Evolutionary conservation across 1,140 invertebrate genomes (phyloP), one percentile per base, ranked within the genome.

Genomic region (Sitodiplosis mosellana): DNA sequence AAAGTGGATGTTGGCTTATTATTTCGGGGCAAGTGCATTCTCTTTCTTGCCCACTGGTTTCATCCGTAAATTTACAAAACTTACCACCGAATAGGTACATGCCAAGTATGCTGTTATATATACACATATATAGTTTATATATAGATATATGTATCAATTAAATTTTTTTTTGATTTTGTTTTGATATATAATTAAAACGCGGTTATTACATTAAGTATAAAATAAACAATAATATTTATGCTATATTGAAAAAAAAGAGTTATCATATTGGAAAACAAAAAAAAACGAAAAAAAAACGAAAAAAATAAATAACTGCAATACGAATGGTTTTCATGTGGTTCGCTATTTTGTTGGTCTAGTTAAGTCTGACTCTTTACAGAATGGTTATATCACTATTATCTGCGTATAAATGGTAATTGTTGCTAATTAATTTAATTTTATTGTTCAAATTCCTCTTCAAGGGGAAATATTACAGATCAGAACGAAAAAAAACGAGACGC

Each of bases 41-140:
- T 61, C 78, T 77, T 70, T 78, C 80, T 68, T 84, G 78, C 65
- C 78, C 78, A 69, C 78, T 79, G 27, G 10, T 27, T 69, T 84
- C 83, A 70, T 93, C 84, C 67, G 78, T 76, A 76, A 81, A 84
- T 80, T 89, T 91, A 83, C 91, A 95, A 89, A 95, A 94, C 81
- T 92, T 93, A 83, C 90, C 90, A 70, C 89, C 90, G 78, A 96
- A 96, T 71, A 95, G 83, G 77, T 92, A 89, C 88, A 93, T 94
- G 72, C 91, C 91, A 74, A 92, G 83, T 72, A 91, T 90, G 80
- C 88, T 92, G 83, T 37, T 27, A 10, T 27, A 27, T 27, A 27
- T 5, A 27, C 17, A 46, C 14, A 44, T 44, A 6, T 44, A 21
- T 21, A 44, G n/a, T 44, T 44, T 22, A 21, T 43, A 43, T 15